Percentiles rank a stretch among this genome's conserved stretches.
phyloP scores from a whole-genome alignment of 2,888 invertebrate genomes.

The Julus scandinavius region DNA sequence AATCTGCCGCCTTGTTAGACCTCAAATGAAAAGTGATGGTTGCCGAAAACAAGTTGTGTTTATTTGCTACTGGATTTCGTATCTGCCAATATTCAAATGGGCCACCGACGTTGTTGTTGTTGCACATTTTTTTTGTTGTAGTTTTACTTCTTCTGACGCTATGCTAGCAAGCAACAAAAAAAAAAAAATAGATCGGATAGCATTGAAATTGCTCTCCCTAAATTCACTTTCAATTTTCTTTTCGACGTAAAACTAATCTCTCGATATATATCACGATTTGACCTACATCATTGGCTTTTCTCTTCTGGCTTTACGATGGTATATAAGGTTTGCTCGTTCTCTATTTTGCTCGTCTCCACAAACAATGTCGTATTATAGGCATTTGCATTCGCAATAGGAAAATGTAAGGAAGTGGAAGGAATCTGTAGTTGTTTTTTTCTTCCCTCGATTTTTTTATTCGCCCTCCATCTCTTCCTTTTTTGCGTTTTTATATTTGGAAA shows the following conservation, averaged over 20 bases:
- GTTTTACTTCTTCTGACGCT: constrained; percentile 16
- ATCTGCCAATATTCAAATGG: constrained; percentile 27
- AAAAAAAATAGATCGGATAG: background rate
- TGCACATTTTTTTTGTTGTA: background rate
- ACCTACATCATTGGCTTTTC: constrained; percentile 42
- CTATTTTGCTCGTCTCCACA: background rate
- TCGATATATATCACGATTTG: constrained; percentile 39
- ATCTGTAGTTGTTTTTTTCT: constrained; percentile 14
- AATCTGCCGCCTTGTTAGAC: constrained; percentile 37
- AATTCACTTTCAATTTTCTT: constrained; percentile 42
- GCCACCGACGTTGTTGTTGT: constrained; percentile 24
- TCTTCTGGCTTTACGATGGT: constrained; percentile 37
- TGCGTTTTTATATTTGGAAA: constrained; percentile 25
- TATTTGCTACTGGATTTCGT: constrained; percentile 29
- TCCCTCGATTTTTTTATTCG: background rate
- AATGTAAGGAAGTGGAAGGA: constrained; percentile 39
- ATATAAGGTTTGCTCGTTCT: constrained; percentile 23
- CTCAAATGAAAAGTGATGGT: constrained; percentile 53
- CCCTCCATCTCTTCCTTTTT: background rate
- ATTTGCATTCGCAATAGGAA: constrained; percentile 42
- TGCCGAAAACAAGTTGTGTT: constrained; percentile 32
- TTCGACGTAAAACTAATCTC: constrained; percentile 42
- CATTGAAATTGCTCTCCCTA: constrained; percentile 32
- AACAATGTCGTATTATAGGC: constrained; percentile 9
- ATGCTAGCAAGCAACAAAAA: background rate